phyloP scores from a whole-genome alignment of 30 jellyfish, hydroid and myxozoan genomes.

The Euphysa ruthae region DNA sequence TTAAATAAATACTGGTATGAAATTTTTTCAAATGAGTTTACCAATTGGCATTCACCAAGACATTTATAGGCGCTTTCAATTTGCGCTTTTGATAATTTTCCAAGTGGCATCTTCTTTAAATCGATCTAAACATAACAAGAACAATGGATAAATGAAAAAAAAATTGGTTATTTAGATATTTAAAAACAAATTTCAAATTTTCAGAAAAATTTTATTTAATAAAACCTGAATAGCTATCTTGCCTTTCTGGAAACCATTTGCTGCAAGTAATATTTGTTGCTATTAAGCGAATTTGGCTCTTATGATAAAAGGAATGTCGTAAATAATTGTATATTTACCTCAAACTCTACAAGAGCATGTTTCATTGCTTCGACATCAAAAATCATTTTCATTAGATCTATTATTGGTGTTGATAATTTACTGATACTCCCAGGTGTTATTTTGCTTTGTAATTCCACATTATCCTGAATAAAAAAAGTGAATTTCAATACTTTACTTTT shows the following conservation, averaged over 20 bases:
- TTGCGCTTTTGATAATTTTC: slow-evolving; percentile 71
- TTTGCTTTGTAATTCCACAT: slow-evolving; percentile 29
- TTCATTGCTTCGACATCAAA: slow-evolving; percentile 82
- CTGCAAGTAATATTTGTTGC: too few relatives aligned
- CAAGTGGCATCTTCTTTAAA: slow-evolving; percentile 92
- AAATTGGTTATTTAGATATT: neutral
- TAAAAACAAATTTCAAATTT: neutral
- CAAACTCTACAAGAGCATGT: slow-evolving; percentile 89
- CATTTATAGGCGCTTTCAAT: slow-evolving; percentile 65
- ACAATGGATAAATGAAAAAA: neutral
- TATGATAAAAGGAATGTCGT: neutral
- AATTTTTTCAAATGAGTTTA: slow-evolving; percentile 6
- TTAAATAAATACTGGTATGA: too few relatives aligned
- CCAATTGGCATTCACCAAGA: slow-evolving; percentile 85
- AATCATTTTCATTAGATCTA: slow-evolving; percentile 54
- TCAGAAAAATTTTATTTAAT: neutral
- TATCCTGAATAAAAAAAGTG: slow-evolving; percentile 43
- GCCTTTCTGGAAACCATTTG: too few relatives aligned
- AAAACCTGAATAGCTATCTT: neutral
- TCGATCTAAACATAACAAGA: slow-evolving; percentile 46
- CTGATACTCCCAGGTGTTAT: slow-evolving; percentile 41
- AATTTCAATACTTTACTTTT: too few relatives aligned
- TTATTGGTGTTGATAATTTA: slow-evolving; percentile 43
- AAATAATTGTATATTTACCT: slow-evolving; percentile 33
- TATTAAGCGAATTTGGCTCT: too few relatives aligned